Conservation (phyloP, 2,888 invertebrate genomes). For the Tetramorium bicarinatum region DNA sequence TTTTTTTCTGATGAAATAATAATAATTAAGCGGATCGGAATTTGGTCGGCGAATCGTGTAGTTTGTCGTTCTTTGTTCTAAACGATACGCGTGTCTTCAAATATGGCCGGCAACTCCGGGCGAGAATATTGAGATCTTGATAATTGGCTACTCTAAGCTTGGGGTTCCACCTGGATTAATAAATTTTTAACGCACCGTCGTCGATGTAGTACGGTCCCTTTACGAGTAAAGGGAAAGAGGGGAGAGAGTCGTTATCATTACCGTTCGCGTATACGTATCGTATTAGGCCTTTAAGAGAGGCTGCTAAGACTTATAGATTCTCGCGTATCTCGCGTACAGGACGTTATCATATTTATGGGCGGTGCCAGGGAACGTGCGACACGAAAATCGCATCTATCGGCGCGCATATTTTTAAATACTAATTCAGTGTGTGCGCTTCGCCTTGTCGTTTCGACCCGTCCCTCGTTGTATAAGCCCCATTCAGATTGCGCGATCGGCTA, state of each 20-base stretch:
- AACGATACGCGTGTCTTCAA: not conserved
- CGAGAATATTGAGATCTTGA: not conserved
- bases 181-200: slow-evolving; percentile 70
- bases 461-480: not conserved
- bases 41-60: not conserved
- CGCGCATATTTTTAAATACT: slow-evolving; percentile 84
- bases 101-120: too few relatives aligned
- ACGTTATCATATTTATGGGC: slow-evolving; percentile 84
- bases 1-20: not conserved
- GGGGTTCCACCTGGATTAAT: slow-evolving; percentile 61
- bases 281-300: slow-evolving; percentile 25
- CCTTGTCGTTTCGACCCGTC: slow-evolving; percentile 32
- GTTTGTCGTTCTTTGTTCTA: not conserved
- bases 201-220: not conserved
- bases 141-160: not conserved
- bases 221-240: slow-evolving; percentile 6
- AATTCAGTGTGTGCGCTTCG: slow-evolving; percentile 70
- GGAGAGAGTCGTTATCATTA: slow-evolving; percentile 17
- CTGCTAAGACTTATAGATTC: slow-evolving; percentile 70
- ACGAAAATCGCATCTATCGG: slow-evolving; percentile 83
- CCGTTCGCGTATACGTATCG: not conserved
- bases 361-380: slow-evolving; percentile 79
- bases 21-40: not conserved
- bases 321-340: slow-evolving; percentile 80
- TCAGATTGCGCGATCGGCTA: slow-evolving; percentile 17